Conservation (phyloP, 2,797 vertebrate genomes). For the Cygnus olor region DNA sequence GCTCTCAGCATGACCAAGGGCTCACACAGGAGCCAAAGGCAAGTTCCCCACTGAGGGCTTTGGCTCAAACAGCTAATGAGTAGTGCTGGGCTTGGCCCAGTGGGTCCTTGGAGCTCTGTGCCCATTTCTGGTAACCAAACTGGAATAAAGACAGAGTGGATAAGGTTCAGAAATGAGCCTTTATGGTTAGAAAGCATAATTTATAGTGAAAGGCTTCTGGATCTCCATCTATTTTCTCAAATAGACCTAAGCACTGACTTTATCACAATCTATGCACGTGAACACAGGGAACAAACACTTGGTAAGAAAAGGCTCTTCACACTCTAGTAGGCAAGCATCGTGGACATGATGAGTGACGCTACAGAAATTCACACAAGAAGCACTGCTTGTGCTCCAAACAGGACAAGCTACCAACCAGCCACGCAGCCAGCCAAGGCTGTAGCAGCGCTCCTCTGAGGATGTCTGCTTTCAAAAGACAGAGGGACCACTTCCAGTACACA, state of each 20-base stretch:
- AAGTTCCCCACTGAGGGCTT: not conserved
- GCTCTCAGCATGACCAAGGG: not conserved
- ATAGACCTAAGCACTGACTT: not conserved
- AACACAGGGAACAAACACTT: not conserved
- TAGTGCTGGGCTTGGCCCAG: not conserved
- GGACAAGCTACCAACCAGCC: not conserved
- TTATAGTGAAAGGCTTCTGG: not conserved
- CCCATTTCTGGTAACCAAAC: not conserved
- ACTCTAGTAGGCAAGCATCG: not conserved
- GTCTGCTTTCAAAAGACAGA: not conserved
- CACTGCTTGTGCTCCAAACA: not conserved
- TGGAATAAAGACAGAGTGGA: not conserved
- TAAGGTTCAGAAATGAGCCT: not conserved
- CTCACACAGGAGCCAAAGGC: rapidly evolving
- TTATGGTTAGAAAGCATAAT: not conserved
- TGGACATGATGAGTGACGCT: not conserved
- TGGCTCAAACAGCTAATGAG: rapidly evolving
- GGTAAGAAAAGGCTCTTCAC: not conserved
- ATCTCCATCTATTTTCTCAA: not conserved
- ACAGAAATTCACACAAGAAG: not conserved
- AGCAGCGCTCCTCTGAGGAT: not conserved
- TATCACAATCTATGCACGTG: not conserved
- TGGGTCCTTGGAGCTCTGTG: not conserved
- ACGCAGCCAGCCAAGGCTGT: not conserved
- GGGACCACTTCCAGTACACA: rapidly evolving